Evolutionary conservation across 2,113 vertebrate species (phyloP).

Genomic region (Xiphophorus couchianus): DNA sequence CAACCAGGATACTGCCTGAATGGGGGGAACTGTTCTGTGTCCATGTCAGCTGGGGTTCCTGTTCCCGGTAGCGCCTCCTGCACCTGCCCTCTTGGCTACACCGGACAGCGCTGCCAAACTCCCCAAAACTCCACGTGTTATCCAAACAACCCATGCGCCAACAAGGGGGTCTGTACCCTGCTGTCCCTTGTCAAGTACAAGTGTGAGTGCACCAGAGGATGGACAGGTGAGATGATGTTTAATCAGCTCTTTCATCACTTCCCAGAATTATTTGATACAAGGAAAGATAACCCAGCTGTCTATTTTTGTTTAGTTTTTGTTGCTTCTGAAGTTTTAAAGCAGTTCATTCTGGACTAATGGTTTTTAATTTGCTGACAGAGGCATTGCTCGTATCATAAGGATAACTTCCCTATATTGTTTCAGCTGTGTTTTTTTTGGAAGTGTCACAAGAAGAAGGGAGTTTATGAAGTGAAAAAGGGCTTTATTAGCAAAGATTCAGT

Average conservation of each 20-base stretch:
- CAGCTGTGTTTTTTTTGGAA: neutral
- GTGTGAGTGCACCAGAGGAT: slow-evolving; percentile 86
- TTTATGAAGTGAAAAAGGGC: neutral
- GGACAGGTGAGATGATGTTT: slow-evolving; percentile 83
- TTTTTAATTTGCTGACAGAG: neutral
- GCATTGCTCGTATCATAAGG: neutral
- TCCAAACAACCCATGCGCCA: slow-evolving; percentile 85
- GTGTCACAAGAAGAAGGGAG: neutral
- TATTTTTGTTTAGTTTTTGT: neutral
- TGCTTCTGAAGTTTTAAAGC: neutral
- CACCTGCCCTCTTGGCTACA: slow-evolving; percentile 85
- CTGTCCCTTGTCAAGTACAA: slow-evolving; percentile 82
- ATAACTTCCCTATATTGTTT: neutral
- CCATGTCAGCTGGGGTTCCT: slow-evolving; percentile 71
- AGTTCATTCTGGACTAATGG: neutral
- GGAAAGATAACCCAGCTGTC: neutral
- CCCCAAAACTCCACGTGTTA: slow-evolving; percentile 88
- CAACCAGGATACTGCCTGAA: slow-evolving; percentile 86
- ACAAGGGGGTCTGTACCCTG: slow-evolving; percentile 84
- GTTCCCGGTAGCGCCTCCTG: slow-evolving; percentile 84
- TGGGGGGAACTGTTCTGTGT: slow-evolving; percentile 86
- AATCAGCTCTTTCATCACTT: neutral
- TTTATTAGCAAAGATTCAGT: neutral
- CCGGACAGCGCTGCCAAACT: slow-evolving; percentile 83
- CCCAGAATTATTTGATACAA: neutral